Base-by-base conservation (phyloP, 2,113 vertebrate species). In the Cryptotis parvus region DNA sequence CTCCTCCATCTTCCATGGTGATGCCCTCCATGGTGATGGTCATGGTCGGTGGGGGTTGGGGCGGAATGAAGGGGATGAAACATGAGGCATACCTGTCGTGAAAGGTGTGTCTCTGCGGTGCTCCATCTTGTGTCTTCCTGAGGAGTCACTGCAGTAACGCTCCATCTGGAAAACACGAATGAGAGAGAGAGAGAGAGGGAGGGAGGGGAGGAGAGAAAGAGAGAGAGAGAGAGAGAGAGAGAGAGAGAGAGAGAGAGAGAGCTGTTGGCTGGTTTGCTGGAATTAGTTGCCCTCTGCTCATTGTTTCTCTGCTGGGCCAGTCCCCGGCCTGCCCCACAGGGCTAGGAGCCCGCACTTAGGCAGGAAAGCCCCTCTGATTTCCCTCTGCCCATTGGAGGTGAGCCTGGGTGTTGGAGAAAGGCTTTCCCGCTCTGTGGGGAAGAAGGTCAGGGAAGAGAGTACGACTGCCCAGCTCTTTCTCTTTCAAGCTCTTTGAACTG, bases 131-230 rank as follows among this genome's bases (percentile, higher is more conserved):
- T 85, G 37, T 87, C 96, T 95, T 87, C 94, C 94, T 91, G 91
- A 93, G 89, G 78, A 79, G 89, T 91, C 94, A 43, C 73, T 95
- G 70, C 90, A 94, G 94, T 96, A 97, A 96, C 95, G 95, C 58
- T 95, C 96, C 94, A 93, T 96, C 45, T 81, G 96, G 84, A 95
- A 91, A 95, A 85, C 96, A 95, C n/a, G n/a, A n/a, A n/a, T n/a
- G n/a, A 86, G 45, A 81, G 96, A 94, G 97, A 18, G 55, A 20
- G 55, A 22, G 55, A 58, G 73, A 66, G 88, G 97, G 91, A 88
- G 92, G 83, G 94, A 26, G 76, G n/a, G n/a, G n/a, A n/a, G n/a
- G n/a, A 86, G 45, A 81, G 96, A 94, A 97, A 18, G 55, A 20
- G 55, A 22, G 55, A 58, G 73, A 66, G 88, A 97, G 91, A 88